Evolutionary conservation across 2,113 vertebrate species (phyloP), one percentile per base, ranked within the genome.

Genomic region (Entomyzon cyanotis): DNA sequence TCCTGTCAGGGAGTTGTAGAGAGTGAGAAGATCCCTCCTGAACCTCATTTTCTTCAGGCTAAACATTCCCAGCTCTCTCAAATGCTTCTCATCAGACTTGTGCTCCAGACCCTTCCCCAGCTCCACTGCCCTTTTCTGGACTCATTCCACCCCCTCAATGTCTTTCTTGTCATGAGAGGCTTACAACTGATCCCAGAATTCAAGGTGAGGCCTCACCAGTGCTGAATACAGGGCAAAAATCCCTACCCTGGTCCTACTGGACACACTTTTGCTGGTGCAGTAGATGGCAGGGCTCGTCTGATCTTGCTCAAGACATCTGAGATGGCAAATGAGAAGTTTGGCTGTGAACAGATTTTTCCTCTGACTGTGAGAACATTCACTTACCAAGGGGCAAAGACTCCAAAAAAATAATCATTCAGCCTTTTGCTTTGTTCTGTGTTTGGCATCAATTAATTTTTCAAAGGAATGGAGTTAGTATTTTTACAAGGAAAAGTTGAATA

Each of bases 121-220:
- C 27, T 52, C 13, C 0, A 0, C 2, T 58, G 14, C 5, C 12
- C 44, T 74, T 65, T 27, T 44, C 44, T 59, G 27, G 33, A 67
- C 22, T 19, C 1, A 1, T 33, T 81, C 10, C 27, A 74, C 15
- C 19, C 21, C 31, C 20, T 39, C 68, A 44, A 16, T 28, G 27
- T 33, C 27, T 44, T 73, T 65, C 12, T 39, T 65, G 33, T 14
- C 12, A 28, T 24, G 23, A 50, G 50, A 18, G 12, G 33, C 44
- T 58, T 37, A 37, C 37, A 81, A 50, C 31, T 28, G 35, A 81
- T 2, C 33, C 12, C 37, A 74, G 52, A 5, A 59, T 44, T 35
- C 0, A 1, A 65, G 67, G 33, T 52, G 31, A 44, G 44, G 20
- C 44, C 52, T 74, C 68, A 16, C 4, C 31, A 59, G 27, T 24